Evolutionary conservation across 2,113 vertebrate species (phyloP).

Genomic region (Gymnorhina tibicen): DNA sequence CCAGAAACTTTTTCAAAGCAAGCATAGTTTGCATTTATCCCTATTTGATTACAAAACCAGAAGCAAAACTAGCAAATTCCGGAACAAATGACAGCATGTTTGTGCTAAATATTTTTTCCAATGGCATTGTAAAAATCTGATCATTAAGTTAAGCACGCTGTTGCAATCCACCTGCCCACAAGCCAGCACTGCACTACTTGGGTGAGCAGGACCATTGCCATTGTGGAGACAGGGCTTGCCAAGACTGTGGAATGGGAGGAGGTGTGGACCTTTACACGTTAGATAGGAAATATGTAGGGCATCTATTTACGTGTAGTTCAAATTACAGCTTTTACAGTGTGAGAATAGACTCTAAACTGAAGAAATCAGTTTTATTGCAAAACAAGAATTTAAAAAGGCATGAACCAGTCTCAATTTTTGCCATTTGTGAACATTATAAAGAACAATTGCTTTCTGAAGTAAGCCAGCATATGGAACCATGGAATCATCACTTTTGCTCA

Average conservation of each 20-base stretch:
- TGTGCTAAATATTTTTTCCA: not conserved
- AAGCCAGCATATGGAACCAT: not conserved
- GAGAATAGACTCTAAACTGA: not conserved
- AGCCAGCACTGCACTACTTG: not conserved
- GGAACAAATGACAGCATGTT: not conserved
- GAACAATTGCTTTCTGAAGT: slow-evolving; percentile 9
- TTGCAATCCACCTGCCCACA: not conserved
- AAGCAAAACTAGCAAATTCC: not conserved
- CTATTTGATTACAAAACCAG: slow-evolving; percentile 3
- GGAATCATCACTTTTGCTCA: slow-evolving; percentile 14
- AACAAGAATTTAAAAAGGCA: not conserved
- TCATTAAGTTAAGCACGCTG: not conserved
- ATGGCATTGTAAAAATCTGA: not conserved
- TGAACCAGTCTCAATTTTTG: not conserved
- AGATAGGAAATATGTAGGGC: not conserved
- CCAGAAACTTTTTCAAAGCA: not conserved
- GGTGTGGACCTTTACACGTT: fast-evolving
- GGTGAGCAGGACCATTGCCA: not conserved
- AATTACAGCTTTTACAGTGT: not conserved
- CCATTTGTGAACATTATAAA: not conserved
- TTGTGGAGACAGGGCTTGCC: not conserved
- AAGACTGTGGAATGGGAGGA: not conserved
- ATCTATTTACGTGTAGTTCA: not conserved
- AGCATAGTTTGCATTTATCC: not conserved
- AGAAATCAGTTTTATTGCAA: not conserved